Percentiles rank a stretch among this genome's conserved stretches.
Evolutionary conservation across 2,797 vertebrate genomes (phyloP).

Genomic region (Clarias platycephalus): DNA sequence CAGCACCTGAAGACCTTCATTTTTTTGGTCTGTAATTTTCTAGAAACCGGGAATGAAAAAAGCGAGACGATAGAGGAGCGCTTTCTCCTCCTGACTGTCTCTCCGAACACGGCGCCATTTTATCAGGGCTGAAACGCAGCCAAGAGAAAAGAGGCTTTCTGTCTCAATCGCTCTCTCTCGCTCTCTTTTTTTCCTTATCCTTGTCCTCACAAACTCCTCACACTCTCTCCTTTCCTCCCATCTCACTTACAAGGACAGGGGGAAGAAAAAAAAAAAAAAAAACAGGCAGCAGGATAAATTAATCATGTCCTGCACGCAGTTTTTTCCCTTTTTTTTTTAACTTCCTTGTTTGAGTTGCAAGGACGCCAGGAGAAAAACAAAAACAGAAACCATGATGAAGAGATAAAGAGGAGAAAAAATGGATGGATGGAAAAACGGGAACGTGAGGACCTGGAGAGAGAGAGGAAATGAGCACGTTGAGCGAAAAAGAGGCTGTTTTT

Average conservation of each 20-base stretch:
- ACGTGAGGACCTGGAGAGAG: slow-evolving; percentile 73
- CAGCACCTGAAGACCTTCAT: slow-evolving; percentile 19
- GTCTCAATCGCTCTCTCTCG: slow-evolving; percentile 39
- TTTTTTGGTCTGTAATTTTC: slow-evolving; percentile 5
- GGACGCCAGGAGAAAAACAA: slow-evolving; percentile 32
- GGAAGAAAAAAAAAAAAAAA: slow-evolving; percentile 39
- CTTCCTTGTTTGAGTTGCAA: slow-evolving; percentile 8
- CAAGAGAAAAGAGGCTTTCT: slow-evolving; percentile 67
- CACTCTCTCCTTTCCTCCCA: slow-evolving; percentile 42
- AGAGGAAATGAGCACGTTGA: slow-evolving; percentile 71
- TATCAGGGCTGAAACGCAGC: slow-evolving; percentile 77
- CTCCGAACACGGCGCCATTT: slow-evolving; percentile 74
- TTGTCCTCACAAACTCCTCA: slow-evolving; percentile 34
- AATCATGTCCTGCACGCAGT: slow-evolving; percentile 62
- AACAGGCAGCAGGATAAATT: slow-evolving; percentile 71
- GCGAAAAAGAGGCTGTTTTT: slow-evolving; percentile 67
- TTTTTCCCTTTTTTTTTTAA: slow-evolving; percentile 1
- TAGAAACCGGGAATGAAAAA: background rate
- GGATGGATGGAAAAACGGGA: background rate
- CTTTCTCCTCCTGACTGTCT: slow-evolving; percentile 58
- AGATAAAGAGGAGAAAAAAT: background rate
- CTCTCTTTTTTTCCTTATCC: slow-evolving; percentile 19
- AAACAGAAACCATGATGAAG: slow-evolving; percentile 18
- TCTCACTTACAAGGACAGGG: slow-evolving; percentile 33
- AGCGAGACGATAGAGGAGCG: background rate